Evolutionary conservation across 1,140 invertebrate species (phyloP).

Genomic region (Pygmarrhopalites habei): DNA sequence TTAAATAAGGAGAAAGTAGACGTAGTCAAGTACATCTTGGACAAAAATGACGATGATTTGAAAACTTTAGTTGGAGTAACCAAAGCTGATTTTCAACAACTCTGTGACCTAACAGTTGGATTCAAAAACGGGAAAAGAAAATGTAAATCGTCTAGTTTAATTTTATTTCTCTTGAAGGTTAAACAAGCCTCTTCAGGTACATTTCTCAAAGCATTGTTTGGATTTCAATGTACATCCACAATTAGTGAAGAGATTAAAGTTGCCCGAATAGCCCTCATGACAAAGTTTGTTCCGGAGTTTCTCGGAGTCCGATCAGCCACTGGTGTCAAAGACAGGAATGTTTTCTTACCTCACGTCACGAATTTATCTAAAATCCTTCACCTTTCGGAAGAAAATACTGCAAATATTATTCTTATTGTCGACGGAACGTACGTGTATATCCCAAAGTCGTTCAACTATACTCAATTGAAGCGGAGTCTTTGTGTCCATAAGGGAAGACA

Average conservation of each 20-base stretch:
- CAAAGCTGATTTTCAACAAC: not conserved
- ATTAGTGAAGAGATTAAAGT: not conserved
- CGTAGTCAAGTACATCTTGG: not conserved
- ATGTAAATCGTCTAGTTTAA: not conserved
- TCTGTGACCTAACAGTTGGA: not conserved
- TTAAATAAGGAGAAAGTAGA: not conserved
- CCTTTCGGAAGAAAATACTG: not conserved
- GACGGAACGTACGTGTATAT: constrained; percentile 18
- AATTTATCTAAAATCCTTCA: not conserved
- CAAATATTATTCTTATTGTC: not conserved
- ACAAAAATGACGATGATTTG: not conserved
- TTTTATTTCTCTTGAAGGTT: not conserved
- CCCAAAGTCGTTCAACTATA: constrained; percentile 23
- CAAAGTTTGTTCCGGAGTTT: not conserved
- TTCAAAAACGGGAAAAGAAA: not conserved
- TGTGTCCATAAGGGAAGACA: constrained; percentile 28
- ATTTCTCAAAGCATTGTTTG: constrained; percentile 1
- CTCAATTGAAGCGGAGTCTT: constrained; percentile 14
- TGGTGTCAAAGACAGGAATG: not conserved
- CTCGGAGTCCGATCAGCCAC: too few species aligned
- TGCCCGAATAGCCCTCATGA: not conserved
- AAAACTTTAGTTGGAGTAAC: not conserved
- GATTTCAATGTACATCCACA: not conserved
- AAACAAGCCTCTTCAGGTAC: not conserved
- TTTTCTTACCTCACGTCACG: not conserved